Conservation (phyloP, 2,888 invertebrate species). For the Elaeidobius kamerunicus region DNA sequence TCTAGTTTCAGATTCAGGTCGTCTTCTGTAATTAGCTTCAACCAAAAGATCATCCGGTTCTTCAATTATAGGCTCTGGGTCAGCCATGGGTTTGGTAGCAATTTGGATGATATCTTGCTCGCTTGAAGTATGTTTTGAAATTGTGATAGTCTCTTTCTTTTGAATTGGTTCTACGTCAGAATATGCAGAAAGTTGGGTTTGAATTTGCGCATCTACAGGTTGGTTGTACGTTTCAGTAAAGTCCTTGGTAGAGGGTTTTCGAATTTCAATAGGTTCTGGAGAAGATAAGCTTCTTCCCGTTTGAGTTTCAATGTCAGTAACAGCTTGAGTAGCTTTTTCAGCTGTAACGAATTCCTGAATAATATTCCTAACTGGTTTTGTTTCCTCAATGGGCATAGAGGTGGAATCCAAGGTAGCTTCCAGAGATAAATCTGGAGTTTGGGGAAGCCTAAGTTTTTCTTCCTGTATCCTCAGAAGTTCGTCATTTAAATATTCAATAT, state of each 20-base stretch:
- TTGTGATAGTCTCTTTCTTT: slow-evolving; percentile 61
- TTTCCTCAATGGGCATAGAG: slow-evolving; percentile 69
- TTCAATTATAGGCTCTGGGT: slow-evolving; percentile 53
- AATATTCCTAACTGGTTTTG: slow-evolving; percentile 37
- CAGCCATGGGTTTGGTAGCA: slow-evolving; percentile 58
- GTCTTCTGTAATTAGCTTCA: slow-evolving; percentile 67
- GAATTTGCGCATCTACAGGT: slow-evolving; percentile 60
- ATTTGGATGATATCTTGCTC: slow-evolving; percentile 72
- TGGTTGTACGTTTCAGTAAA: slow-evolving; percentile 55
- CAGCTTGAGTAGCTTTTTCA: slow-evolving; percentile 32
- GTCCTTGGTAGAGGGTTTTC: slow-evolving; percentile 50
- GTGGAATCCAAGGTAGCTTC: slow-evolving; percentile 64
- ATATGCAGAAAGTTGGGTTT: slow-evolving; percentile 46
- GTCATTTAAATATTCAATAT: slow-evolving; percentile 55
- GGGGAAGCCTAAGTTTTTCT: slow-evolving; percentile 40
- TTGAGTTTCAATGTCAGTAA: slow-evolving; percentile 61
- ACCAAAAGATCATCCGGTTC: slow-evolving; percentile 57
- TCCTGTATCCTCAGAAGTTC: slow-evolving; percentile 48
- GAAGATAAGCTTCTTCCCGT: slow-evolving; percentile 61
- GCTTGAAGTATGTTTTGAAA: slow-evolving; percentile 58
- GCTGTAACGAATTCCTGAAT: slow-evolving; percentile 34
- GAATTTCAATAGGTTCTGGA: slow-evolving; percentile 41
- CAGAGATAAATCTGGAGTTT: slow-evolving; percentile 51
- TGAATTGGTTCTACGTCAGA: slow-evolving; percentile 46
- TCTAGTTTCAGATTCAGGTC: slow-evolving; percentile 52